These are phyloP conservation scores for Chirona hameri DNA, from an alignment of 2,888 invertebrate species.

Conservation along the genomic window DNA sequence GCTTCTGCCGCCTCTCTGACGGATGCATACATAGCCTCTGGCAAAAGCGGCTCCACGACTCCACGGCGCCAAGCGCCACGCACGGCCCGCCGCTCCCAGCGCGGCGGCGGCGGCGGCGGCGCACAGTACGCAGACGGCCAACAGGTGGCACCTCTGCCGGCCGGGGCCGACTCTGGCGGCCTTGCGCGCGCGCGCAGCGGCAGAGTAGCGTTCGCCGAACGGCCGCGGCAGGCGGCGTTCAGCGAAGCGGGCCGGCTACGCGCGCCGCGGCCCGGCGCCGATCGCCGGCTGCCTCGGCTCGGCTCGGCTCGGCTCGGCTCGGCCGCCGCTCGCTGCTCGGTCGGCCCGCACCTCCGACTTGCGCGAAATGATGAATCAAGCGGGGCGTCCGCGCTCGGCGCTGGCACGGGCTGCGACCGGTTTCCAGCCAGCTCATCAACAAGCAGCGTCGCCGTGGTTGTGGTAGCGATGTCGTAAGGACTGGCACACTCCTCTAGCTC, in stretches of 20 bases:
- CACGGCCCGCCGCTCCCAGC: neutral
- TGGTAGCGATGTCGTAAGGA: no score
- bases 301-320: neutral
- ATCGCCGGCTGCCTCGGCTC: neutral
- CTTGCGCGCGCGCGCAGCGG: neutral
- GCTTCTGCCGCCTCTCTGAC: neutral
- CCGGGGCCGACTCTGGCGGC: neutral
- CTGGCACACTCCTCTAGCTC: no score
- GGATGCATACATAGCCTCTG: neutral
- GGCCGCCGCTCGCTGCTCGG: neutral
- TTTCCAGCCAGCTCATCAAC: neutral
- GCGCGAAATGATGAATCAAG: neutral
- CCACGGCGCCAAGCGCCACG: no score
- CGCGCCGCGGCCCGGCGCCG: neutral
- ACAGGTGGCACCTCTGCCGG: neutral
- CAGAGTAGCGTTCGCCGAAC: conserved; percentile 8
- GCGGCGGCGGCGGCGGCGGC: neutral
- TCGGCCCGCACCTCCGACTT: neutral
- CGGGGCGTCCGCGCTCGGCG: neutral
- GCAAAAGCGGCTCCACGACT: no score
- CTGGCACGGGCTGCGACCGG: neutral
- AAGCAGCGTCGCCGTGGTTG: no score
- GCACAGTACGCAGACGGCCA: neutral
- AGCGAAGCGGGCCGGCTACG: neutral
- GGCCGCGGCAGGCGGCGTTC: neutral